Base-by-base conservation (phyloP, 2,888 invertebrate genomes). In the Diaperis boleti region DNA sequence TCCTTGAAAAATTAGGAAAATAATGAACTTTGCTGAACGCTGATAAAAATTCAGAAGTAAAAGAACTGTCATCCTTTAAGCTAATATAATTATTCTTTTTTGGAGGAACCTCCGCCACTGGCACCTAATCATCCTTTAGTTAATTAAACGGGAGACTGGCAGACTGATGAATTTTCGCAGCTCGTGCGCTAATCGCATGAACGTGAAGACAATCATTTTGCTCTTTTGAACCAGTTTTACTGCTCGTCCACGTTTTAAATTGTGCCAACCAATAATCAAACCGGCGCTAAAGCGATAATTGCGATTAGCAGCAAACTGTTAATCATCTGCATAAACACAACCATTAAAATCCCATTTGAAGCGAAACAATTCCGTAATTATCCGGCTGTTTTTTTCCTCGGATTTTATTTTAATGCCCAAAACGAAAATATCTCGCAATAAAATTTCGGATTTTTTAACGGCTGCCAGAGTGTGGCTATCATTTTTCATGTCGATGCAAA, bases 271-370 rank as follows among this genome's bases (percentile, higher is more conserved):
- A 49, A 33, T 31, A 49, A 50, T 50, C 39, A 22, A 18, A 26
- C 10, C 52, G 52, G 37, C 35, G 52, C 39, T 52, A 52, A 52
- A 52, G 18, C 26, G 52, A 52, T 37, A 52, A 52, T 37, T 52
- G 20, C 39, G 14, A 52, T 52, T 52, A 37, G 37, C 52, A 18
- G 14, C 17, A 15, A 10, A 17, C 35, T 37, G 37, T 50, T 50
- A 50, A 50, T 37, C 33, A 35, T 50, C 35, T 35, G 8, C 50
- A 50, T 20, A 50, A 35, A 35, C 20, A 31, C 10, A 15, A 47
- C 31, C 47, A 44, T 44, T 44, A 44, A 44, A 44, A 18, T 13
- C 13, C 11, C 26, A 26, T 26, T 26, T 26, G n/a, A 26, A 26
- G 26, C n/a, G 26, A 26, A 39, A 39, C 13, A 14, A 39, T 8